Conservation (phyloP, 2,113 vertebrate species). For the Microcebus ravelobensis region DNA sequence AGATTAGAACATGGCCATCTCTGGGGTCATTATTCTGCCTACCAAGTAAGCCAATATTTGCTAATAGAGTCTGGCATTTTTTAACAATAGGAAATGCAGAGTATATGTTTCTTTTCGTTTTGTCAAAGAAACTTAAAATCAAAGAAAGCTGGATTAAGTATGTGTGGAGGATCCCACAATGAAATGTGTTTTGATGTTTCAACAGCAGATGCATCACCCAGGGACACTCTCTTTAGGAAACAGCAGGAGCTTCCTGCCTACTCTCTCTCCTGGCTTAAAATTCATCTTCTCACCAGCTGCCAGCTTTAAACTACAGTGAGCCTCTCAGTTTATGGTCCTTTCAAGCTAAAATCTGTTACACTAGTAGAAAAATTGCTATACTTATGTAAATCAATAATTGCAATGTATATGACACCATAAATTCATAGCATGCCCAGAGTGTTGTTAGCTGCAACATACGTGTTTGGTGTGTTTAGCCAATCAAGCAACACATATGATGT, state of each 20-base stretch:
- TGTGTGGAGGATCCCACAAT: constrained; percentile 77
- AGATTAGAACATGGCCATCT: neutral
- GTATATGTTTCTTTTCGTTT: constrained; percentile 71
- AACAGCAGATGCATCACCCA: constrained; percentile 95
- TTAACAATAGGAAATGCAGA: constrained; percentile 62
- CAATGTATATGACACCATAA: constrained; percentile 81
- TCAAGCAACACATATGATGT: constrained; percentile 55
- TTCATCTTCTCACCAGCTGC: constrained; percentile 96
- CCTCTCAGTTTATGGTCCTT: constrained; percentile 86
- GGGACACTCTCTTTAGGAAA: constrained; percentile 92
- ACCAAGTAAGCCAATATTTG: neutral
- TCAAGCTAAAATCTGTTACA: constrained; percentile 87
- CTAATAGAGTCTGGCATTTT: constrained; percentile 48
- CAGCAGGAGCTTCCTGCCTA: constrained; percentile 93
- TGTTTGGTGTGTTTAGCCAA: constrained; percentile 58
- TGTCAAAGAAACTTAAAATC: constrained; percentile 73
- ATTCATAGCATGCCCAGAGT: constrained; percentile 81
- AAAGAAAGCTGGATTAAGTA: constrained; percentile 78
- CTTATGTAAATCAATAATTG: constrained; percentile 87
- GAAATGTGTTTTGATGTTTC: constrained; percentile 94
- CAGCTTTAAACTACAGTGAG: constrained; percentile 89
- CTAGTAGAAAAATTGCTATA: constrained; percentile 82
- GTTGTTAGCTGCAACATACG: constrained; percentile 71
- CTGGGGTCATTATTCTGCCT: neutral
- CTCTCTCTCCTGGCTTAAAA: constrained; percentile 93